Conservation (phyloP, 2,888 invertebrate species). For the Julus scanicus region DNA sequence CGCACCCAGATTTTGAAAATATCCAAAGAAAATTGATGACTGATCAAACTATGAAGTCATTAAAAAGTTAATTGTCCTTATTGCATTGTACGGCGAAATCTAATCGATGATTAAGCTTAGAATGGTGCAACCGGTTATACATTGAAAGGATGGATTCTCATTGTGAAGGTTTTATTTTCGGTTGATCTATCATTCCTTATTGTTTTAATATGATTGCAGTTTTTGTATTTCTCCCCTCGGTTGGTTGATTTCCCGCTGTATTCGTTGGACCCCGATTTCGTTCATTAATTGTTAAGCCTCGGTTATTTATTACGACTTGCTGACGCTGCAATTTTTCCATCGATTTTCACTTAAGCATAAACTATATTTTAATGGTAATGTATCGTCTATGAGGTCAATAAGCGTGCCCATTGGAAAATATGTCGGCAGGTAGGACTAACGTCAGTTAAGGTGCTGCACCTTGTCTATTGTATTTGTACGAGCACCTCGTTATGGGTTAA, state of each 20-base stretch:
- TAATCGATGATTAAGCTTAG: neutral
- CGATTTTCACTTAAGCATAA: conserved; percentile 29
- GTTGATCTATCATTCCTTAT: conserved; percentile 3
- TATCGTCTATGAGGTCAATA: conserved; percentile 36
- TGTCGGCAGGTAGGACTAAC: neutral
- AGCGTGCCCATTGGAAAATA: conserved; percentile 30
- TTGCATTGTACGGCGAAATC: neutral
- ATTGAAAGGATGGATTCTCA: neutral
- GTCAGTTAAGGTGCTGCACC: neutral
- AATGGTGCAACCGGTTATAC: conserved; percentile 36
- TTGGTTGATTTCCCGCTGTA: neutral
- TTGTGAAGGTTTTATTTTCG: neutral
- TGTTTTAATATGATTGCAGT: conserved; percentile 30
- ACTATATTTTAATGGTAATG: conserved; percentile 28
- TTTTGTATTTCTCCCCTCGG: conserved; percentile 3
- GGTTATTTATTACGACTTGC: conserved; percentile 8
- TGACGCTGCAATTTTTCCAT: conserved; percentile 14
- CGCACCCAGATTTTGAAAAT: no score
- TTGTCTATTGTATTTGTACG: neutral
- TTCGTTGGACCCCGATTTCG: conserved; percentile 7
- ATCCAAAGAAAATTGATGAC: no score
- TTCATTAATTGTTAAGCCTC: conserved; percentile 26
- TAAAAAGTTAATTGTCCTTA: no score
- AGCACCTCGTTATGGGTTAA: conserved; percentile 36
- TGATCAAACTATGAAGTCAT: no score